Conservation (phyloP, 2,888 invertebrate species). For the Artemia sinica region DNA sequence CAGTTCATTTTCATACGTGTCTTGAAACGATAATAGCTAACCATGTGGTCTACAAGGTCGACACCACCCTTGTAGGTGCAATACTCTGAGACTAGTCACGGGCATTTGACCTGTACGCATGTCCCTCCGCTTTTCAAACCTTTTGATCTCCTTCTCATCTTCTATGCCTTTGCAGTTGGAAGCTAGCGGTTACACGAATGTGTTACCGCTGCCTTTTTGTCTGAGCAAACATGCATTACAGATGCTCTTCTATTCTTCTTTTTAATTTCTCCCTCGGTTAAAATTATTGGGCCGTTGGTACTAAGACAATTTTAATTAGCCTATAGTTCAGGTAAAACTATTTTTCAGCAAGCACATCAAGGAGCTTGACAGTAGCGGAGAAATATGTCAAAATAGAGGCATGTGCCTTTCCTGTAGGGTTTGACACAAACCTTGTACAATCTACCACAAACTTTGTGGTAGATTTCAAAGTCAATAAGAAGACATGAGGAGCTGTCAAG, state of each 20-base stretch:
- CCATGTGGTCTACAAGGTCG: constrained; percentile 28
- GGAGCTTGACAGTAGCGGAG: constrained; percentile 26
- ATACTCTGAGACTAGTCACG: constrained; percentile 28
- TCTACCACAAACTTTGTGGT: constrained; percentile 26
- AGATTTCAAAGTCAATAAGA: constrained; percentile 28
- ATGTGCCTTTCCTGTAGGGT: no score
- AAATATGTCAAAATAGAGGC: constrained; percentile 21
- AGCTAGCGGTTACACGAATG: constrained; percentile 10
- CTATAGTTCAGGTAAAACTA: constrained; percentile 25
- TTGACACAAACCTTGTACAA: neutral
- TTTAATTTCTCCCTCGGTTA: neutral
- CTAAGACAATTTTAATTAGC: constrained; percentile 25
- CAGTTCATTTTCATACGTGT: constrained; percentile 28
- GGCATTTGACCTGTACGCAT: constrained; percentile 26
- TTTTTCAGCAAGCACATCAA: constrained; percentile 18
- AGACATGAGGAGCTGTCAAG: constrained; percentile 26
- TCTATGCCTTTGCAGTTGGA: constrained; percentile 25
- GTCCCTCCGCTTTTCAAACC: constrained; percentile 24
- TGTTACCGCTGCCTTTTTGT: neutral
- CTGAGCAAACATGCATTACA: neutral
- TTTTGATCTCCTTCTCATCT: constrained; percentile 24
- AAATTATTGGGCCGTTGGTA: constrained; percentile 18
- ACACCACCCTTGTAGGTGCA: constrained; percentile 29
- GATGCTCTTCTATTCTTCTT: neutral
- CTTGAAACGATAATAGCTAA: constrained; percentile 28